Evolutionary conservation across 1,140 invertebrate species (phyloP).

Genomic region (Nomia melanderi): DNA sequence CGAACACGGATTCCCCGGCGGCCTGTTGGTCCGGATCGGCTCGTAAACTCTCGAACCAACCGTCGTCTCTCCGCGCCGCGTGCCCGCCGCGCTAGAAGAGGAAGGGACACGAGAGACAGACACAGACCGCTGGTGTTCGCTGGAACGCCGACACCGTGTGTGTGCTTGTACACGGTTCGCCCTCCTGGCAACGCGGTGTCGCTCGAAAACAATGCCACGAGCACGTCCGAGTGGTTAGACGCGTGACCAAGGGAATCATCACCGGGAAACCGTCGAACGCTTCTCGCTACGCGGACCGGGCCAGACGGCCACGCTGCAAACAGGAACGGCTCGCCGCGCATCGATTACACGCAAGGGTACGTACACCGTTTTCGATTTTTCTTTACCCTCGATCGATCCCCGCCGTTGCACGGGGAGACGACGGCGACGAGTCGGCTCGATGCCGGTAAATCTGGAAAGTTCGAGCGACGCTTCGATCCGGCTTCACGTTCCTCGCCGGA

Average conservation of each 20-base stretch:
- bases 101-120: slow-evolving; percentile 15
- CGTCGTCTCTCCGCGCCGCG: too few species aligned
- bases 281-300: background rate
- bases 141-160: too few species aligned
- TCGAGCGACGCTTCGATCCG: background rate
- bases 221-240: slow-evolving; percentile 11
- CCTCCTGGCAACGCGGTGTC: slow-evolving; percentile 32
- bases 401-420: too few species aligned
- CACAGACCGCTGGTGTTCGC: too few species aligned
- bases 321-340: slow-evolving; percentile 34
- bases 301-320: slow-evolving; percentile 16
- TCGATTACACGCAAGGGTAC: slow-evolving; percentile 24
- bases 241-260: background rate
- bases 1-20: background rate
- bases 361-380: slow-evolving; percentile 32
- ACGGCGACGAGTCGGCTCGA: too few species aligned
- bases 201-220: slow-evolving; percentile 33
- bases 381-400: slow-evolving; percentile 1
- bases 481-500: too few species aligned
- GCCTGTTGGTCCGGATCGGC: too few species aligned
- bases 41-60: too few species aligned
- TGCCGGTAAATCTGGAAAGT: background rate
- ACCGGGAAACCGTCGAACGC: background rate
- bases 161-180: too few species aligned
- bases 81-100: background rate